phyloP scores from a whole-genome alignment of 64 coral and sea anemone species.

The Montipora foliosa region DNA sequence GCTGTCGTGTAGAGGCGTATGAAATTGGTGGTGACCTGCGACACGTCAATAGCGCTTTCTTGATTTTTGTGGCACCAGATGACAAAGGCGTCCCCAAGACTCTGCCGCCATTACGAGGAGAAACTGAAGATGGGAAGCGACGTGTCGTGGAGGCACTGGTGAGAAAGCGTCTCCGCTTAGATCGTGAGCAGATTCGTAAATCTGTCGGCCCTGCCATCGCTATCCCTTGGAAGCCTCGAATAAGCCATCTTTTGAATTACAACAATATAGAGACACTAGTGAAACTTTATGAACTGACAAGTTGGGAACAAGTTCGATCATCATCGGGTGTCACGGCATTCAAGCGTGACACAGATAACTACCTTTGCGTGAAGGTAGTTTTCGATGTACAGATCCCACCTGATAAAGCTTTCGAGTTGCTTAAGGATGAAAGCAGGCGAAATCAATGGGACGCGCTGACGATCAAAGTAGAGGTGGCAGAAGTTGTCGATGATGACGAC shows the following conservation, averaged over 20 bases:
- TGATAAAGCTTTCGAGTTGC: conserved; percentile 37
- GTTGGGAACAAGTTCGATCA: conserved; percentile 58
- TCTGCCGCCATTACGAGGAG: conserved; percentile 5
- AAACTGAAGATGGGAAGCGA: conserved; percentile 53
- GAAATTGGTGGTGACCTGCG: conserved; percentile 59
- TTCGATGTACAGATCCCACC: conserved; percentile 38
- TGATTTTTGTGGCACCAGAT: conserved; percentile 73
- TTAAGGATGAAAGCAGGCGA: conserved; percentile 51
- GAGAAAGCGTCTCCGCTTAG: conserved; percentile 51
- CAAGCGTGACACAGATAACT: conserved; percentile 64
- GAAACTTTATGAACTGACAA: conserved; percentile 61
- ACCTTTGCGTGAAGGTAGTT: conserved; percentile 59
- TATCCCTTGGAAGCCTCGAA: conserved; percentile 61
- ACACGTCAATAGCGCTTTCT: conserved; percentile 87
- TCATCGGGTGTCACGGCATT: conserved; percentile 43
- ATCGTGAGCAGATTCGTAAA: conserved; percentile 71
- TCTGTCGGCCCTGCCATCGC: conserved; percentile 78
- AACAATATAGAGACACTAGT: conserved; percentile 75
- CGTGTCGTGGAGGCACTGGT: conserved; percentile 59
- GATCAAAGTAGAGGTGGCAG: conserved; percentile 43
- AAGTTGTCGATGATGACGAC: conserved; percentile 67
- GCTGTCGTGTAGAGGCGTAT: conserved; percentile 82
- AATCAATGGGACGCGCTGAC: conserved; percentile 78
- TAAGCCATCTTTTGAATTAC: conserved; percentile 64
- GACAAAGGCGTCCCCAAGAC: conserved; percentile 32